phyloP scores from a whole-genome alignment of 2,888 invertebrate species.

The Euspilapteryx auroguttella region DNA sequence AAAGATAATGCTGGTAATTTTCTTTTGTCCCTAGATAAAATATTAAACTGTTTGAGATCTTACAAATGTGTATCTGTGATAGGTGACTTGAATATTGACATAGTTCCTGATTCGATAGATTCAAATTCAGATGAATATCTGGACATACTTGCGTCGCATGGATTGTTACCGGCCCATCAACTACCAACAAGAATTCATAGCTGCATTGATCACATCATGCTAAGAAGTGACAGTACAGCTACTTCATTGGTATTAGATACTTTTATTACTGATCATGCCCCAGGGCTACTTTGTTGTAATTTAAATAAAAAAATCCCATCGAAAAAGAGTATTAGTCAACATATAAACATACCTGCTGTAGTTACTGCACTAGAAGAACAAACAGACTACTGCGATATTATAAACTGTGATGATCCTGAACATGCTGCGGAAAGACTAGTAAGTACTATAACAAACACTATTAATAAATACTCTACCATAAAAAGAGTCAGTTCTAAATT shows the following conservation, averaged over 20 bases:
- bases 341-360: background rate
- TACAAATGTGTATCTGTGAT: background rate
- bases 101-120: background rate
- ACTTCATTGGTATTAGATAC: background rate
- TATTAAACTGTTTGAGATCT: background rate
- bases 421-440: background rate
- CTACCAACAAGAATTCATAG: constrained; percentile 1
- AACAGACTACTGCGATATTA: background rate
- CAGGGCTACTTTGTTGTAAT: background rate
- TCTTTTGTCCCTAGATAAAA: constrained; percentile 1
- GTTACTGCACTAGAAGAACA: background rate
- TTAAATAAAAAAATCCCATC: background rate
- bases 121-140: background rate
- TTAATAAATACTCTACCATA: background rate
- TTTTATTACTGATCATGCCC: constrained; percentile 1
- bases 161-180: constrained; percentile 1
- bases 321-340: too few relatives aligned
- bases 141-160: background rate
- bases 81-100: constrained; percentile 3
- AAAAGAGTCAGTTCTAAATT: background rate
- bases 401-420: background rate
- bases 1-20: background rate
- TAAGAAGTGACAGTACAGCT: background rate
- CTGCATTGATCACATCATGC: constrained; percentile 2
- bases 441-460: background rate